A percentile compares a stretch with the other conserved stretches of the same genome.
Evolutionary conservation across 2,113 vertebrate species (phyloP).

Genomic region (Lophochroa leadbeateri): DNA sequence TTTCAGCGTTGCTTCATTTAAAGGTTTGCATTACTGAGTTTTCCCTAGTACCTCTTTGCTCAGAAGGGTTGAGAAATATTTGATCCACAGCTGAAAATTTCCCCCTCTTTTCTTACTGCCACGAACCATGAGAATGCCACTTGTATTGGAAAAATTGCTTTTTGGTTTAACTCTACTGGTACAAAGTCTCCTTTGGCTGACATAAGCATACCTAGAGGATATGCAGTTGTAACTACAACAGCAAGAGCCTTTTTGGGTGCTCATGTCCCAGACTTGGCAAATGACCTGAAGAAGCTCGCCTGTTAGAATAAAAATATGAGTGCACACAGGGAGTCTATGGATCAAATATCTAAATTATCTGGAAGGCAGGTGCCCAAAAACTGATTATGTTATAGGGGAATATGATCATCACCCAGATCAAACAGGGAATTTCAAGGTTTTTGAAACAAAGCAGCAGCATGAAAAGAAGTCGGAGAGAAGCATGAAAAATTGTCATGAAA

Average conservation of each 20-base stretch:
- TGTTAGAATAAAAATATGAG: background rate
- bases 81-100: background rate
- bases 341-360: background rate
- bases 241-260: background rate
- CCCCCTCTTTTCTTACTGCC: background rate
- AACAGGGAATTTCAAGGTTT: background rate
- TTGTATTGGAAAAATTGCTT: background rate
- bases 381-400: background rate
- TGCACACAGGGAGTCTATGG: background rate
- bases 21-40: background rate
- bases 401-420: background rate
- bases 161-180: background rate
- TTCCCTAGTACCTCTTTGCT: background rate
- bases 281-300: background rate
- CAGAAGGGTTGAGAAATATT: background rate
- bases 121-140: background rate
- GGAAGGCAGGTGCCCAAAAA: background rate
- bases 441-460: background rate
- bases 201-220: background rate
- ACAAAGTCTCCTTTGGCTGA: background rate
- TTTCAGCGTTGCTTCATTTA: background rate
- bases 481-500: background rate
- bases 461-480: background rate
- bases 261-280: background rate
- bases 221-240: background rate